These are phyloP conservation scores for Ridgeia piscesae DNA, from an alignment of 1,140 invertebrate genomes.

Conservation along the genomic window DNA sequence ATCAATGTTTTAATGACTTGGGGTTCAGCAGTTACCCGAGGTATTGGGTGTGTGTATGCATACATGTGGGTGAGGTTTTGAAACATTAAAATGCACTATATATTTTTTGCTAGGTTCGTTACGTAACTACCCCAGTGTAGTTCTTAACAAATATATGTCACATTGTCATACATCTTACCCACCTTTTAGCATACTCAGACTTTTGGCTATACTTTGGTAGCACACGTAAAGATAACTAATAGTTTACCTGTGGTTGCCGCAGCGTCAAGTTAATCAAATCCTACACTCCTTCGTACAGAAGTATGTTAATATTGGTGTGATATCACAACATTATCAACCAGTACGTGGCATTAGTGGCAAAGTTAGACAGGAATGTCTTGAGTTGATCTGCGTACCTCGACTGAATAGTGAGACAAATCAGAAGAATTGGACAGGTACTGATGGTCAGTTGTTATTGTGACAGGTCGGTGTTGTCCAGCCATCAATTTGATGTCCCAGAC, in stretches of 20 bases:
- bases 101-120: not conserved
- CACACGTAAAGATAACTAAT: too few species aligned
- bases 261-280: not conserved
- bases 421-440: not conserved
- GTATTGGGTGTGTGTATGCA: not conserved
- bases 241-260: not conserved
- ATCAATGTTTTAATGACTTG: too few species aligned
- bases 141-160: too few species aligned
- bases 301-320: not conserved
- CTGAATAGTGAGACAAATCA: not conserved
- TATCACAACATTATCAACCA: not conserved
- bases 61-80: not conserved
- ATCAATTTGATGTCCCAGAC: constrained; percentile 48
- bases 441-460: not conserved
- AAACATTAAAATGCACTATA: not conserved
- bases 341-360: not conserved
- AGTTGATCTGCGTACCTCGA: not conserved
- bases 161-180: too few species aligned
- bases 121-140: not conserved
- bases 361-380: not conserved
- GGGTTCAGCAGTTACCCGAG: too few species aligned
- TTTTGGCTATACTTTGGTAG: too few species aligned
- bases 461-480: not conserved
- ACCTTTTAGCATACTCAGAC: too few species aligned
- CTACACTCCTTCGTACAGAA: too few species aligned